Evolutionary conservation across 1,140 invertebrate species (phyloP), one percentile per base, ranked within the genome.

Genomic region (Laupala kohalensis): DNA sequence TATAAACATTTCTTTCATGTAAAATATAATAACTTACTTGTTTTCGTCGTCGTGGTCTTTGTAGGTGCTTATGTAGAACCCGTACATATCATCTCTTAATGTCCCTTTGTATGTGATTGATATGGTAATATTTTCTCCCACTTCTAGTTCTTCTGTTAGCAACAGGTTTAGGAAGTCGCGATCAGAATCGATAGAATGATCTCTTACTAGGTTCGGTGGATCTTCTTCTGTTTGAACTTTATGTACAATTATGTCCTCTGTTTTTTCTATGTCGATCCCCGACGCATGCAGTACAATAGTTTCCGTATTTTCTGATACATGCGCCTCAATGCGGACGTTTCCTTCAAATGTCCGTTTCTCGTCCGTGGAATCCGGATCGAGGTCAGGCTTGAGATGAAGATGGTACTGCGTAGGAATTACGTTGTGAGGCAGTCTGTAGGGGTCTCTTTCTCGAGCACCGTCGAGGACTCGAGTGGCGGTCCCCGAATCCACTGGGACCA

Each of bases 21-120:
- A 53, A 53, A 53, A 0, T 37, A 2, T 13, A 53, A 77, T 90
- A 97, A 23, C 37, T 53, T 4, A 53, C 37, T 53, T 53, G 9
- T 53, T 19, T 53, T 13, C 37, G 19, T 53, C 19, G 37, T 53
- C 15, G 30, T 37, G 9, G 37, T 53, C 37, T 9, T 53, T 13
- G 19, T 53, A 53, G 9, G 9, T 53, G 37, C 37, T 53, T 53
- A 53, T 19, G 19, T 53, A 53, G 19, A 53, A 53, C 37, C 37
- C 37, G 19, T 53, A 53, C 37, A 53, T 53, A 53, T 53, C 37
- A 53, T 53, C 37, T 53, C 37, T 53, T 53, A 53, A 4, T 19
- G 9, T 53, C 4, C 37, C 37, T 19, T 53, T 19, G 37, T 53
- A 53, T 9, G 9, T 19, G 0, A 53, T 53, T 53, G 37, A 53